These are phyloP conservation scores for Hymenochirus boettgeri DNA, from an alignment of 2,113 vertebrate species.

Conservation along the genomic window DNA sequence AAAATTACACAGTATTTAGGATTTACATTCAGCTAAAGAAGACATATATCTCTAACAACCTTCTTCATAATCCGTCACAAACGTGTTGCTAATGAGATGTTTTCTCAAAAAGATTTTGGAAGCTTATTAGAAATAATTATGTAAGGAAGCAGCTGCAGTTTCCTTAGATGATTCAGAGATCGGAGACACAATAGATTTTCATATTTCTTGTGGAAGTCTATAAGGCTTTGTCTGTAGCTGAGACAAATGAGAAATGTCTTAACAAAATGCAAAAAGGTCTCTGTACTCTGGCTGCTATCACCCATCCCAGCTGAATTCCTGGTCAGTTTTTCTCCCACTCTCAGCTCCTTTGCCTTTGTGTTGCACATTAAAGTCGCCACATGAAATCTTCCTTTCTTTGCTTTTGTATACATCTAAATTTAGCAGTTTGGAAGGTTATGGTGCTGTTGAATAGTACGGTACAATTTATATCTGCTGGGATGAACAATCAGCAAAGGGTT, in stretches of 20 bases:
- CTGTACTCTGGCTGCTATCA: constrained; percentile 32
- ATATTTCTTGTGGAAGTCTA: constrained; percentile 24
- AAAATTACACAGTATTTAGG: constrained; percentile 1
- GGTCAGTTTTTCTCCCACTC: constrained; percentile 12
- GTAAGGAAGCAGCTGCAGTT: constrained; percentile 15
- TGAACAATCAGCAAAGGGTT: constrained; percentile 23
- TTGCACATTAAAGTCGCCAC: constrained; percentile 12
- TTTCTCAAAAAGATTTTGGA: not conserved
- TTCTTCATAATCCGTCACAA: constrained; percentile 6
- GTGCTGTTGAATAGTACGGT: constrained; percentile 23
- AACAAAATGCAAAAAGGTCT: constrained; percentile 33
- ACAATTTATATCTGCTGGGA: constrained; percentile 15
- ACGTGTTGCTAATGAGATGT: constrained; percentile 12
- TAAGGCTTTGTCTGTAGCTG: constrained; percentile 17
- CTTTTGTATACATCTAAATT: constrained; percentile 35
- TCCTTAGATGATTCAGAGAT: constrained; percentile 29
- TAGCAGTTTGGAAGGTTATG: constrained; percentile 31
- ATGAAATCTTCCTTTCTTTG: constrained; percentile 23
- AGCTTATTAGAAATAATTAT: constrained; percentile 26
- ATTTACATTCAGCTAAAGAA: not conserved
- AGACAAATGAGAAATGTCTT: constrained; percentile 20
- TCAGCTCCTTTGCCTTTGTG: constrained; percentile 28
- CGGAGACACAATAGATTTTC: constrained; percentile 29
- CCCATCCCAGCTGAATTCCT: constrained; percentile 35
- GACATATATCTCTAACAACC: not conserved